Evolutionary conservation across 2,888 invertebrate genomes (phyloP).

Genomic region (Dimorphilus gyrociliatus): DNA sequence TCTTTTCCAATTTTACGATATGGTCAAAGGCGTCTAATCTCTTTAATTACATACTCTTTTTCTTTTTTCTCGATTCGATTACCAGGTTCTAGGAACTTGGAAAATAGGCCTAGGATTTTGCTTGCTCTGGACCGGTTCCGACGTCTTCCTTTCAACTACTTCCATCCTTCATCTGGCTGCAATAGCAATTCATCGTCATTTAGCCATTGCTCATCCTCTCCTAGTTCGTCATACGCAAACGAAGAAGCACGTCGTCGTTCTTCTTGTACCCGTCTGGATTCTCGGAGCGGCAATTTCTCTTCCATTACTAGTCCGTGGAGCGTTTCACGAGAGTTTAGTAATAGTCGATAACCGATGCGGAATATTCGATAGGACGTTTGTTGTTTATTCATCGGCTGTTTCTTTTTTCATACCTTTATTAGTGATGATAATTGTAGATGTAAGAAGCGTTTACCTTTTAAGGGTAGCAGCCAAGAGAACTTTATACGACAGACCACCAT

Average conservation of each 20-base stretch:
- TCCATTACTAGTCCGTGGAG: slow-evolving; percentile 11
- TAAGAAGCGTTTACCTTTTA: slow-evolving; percentile 10
- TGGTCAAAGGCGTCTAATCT: no score
- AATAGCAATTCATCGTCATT: slow-evolving; percentile 12
- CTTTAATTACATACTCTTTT: neutral
- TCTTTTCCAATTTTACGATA: no score
- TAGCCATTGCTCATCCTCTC: slow-evolving; percentile 11
- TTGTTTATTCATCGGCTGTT: slow-evolving; percentile 12
- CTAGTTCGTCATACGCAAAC: slow-evolving; percentile 7
- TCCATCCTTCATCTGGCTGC: slow-evolving; percentile 13
- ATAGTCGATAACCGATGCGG: slow-evolving; percentile 8
- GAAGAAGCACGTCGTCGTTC: slow-evolving; percentile 8
- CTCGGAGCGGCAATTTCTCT: slow-evolving; percentile 10
- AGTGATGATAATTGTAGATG: slow-evolving; percentile 12
- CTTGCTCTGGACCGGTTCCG: slow-evolving; percentile 12
- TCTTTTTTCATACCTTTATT: slow-evolving; percentile 13
- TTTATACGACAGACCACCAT: neutral
- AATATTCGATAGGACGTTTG: slow-evolving; percentile 12
- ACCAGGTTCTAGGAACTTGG: slow-evolving; percentile 11
- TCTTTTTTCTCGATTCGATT: neutral
- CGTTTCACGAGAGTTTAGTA: slow-evolving; percentile 8
- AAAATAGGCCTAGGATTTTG: slow-evolving; percentile 10
- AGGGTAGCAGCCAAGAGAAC: neutral
- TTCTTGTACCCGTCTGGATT: slow-evolving; percentile 10
- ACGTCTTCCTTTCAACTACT: slow-evolving; percentile 13